Evolutionary conservation across 2,113 vertebrate genomes (phyloP), one percentile per base, ranked within the genome.

Genomic region (Pelecanus crispus): DNA sequence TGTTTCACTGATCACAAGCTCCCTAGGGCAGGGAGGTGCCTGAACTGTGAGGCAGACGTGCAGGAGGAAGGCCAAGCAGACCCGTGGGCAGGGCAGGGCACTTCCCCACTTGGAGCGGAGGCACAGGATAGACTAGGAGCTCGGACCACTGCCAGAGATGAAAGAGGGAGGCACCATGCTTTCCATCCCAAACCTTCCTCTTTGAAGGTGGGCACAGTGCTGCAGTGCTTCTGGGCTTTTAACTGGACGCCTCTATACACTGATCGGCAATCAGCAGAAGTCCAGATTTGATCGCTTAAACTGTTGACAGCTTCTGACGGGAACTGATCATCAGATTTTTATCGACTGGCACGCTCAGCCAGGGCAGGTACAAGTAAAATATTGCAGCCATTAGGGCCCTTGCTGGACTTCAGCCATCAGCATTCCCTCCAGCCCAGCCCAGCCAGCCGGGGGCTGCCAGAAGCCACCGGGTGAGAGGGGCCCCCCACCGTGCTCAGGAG

Each of bases 401-500:
- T 62, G 47, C 26, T 73, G 58, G 32, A 63, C 21, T 53, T 73
- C 34, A 45, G 32, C 58, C 13, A 28, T 18, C 50, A 56, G 42
- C 2, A 1, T 18, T 65, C 18, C 19, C 42, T 22, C 7, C 8
- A 34, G 59, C 29, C 34, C 65, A 38, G 44, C 42, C 40, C 14
- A n/a, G 55, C 31, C 0, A 4, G 9, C 10, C 1, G 1, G 36
- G 17, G 7, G 19, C 38, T 53, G 26, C 49, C 45, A 32, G 38
- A 45, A 73, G 36, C 26, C 4, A 1, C 22, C 1, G 1, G 24
- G 16, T 13, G 9, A 15, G 9, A 56, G 12, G 20, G 45, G 10
- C 24, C 26, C 59, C 19, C 44, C 4, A 1, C 19, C 6, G 0
- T 20, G 6, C 28, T 44, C 0, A 0, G 16, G 12, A 50, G 32